Percentiles rank a stretch among this genome's conserved stretches.
Conservation (phyloP, 2,797 vertebrate genomes). For the Epinephelus malabaricus region DNA sequence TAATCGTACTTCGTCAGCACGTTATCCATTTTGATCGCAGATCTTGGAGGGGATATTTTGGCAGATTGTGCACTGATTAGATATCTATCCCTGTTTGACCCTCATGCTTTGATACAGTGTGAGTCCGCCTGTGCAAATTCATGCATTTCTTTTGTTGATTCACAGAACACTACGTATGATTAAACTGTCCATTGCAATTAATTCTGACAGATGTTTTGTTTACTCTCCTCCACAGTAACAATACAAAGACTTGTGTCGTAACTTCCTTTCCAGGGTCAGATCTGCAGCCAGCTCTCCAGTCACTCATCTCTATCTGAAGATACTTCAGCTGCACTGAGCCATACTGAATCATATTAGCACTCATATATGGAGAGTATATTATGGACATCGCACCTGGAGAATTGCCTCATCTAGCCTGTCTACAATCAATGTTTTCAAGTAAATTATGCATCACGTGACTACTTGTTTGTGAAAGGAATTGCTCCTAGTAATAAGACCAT, state of each 20-base stretch:
- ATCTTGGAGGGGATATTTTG: background rate
- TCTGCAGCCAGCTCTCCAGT: background rate
- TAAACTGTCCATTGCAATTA: background rate
- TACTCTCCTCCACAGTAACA: conserved; percentile 10
- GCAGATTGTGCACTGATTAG: background rate
- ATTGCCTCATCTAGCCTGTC: too few species aligned
- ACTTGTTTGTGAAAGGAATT: too few species aligned
- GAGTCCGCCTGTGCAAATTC: background rate
- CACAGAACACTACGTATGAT: background rate
- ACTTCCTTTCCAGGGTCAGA: background rate
- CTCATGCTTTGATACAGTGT: background rate
- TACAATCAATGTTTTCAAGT: too few species aligned
- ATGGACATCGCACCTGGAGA: background rate
- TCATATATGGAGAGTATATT: background rate
- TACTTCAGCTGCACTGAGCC: too few species aligned
- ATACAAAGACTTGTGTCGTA: background rate
- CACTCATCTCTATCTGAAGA: background rate
- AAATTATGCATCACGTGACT: too few species aligned
- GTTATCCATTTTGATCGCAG: background rate
- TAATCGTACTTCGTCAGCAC: background rate
- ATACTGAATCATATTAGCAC: background rate
- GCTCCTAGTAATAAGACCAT: too few species aligned
- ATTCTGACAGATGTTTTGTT: conserved; percentile 8
- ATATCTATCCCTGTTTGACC: background rate
- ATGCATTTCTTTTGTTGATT: conserved; percentile 6